These are phyloP conservation scores for Uloborus diversus DNA, from an alignment of 1,140 invertebrate species.

Conservation along the genomic window DNA sequence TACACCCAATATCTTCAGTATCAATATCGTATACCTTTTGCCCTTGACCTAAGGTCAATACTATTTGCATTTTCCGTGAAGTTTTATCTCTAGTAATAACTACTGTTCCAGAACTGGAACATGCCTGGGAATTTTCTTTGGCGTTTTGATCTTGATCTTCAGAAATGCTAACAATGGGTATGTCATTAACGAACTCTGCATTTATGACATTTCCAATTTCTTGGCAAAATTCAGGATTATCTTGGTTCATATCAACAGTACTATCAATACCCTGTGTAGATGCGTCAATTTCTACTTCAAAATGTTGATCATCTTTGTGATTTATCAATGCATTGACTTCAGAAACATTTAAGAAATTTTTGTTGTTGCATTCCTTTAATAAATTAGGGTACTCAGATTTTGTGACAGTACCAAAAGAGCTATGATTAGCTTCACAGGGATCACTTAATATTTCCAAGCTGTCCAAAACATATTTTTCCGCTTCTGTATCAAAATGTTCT, in stretches of 20 bases:
- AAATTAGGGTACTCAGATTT: too few relatives aligned
- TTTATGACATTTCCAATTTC: not conserved
- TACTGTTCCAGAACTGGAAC: slow-evolving; percentile 27
- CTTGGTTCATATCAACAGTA: too few relatives aligned
- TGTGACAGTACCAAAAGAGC: too few relatives aligned
- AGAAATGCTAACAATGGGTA: slow-evolving; percentile 18
- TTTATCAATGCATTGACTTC: too few relatives aligned
- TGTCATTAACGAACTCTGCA: slow-evolving; percentile 16
- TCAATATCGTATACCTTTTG: slow-evolving; percentile 51
- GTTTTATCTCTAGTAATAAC: slow-evolving; percentile 34
- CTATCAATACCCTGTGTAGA: too few relatives aligned
- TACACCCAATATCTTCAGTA: slow-evolving; percentile 25
- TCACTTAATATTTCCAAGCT: slow-evolving; percentile 21
- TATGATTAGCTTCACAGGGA: too few relatives aligned
- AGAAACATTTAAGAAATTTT: too few relatives aligned
- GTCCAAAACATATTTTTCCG: slow-evolving; percentile 4
- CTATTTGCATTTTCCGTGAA: slow-evolving; percentile 49
- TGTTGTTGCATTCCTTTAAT: too few relatives aligned
- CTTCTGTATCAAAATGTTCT: slow-evolving; percentile 17
- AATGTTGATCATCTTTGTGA: not conserved
- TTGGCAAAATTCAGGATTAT: too few relatives aligned
- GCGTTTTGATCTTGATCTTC: not conserved
- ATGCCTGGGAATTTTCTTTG: not conserved
- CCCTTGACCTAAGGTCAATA: slow-evolving; percentile 37
- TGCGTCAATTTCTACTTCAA: not conserved